These are phyloP conservation scores for Hemaris fuciformis DNA, from an alignment of 2,888 invertebrate species.

Conservation along the genomic window DNA sequence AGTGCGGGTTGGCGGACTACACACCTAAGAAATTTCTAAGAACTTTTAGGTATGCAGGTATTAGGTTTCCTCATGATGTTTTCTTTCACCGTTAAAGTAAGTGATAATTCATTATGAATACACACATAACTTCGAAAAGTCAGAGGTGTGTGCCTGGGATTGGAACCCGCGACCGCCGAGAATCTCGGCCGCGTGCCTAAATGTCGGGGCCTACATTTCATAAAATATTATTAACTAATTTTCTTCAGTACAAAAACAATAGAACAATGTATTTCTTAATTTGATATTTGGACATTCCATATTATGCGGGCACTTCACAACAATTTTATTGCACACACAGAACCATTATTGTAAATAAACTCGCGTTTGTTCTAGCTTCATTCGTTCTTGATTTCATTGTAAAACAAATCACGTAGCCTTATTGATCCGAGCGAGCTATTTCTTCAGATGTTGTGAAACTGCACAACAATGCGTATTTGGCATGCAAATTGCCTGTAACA, in stretches of 20 bases:
- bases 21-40: no score
- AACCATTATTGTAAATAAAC: conserved; percentile 12
- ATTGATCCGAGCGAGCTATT: conserved; percentile 36
- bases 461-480: conserved; percentile 52
- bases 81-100: no score
- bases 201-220: no score
- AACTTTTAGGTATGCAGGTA: no score
- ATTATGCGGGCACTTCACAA: not conserved
- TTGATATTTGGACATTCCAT: not conserved
- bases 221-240: no score
- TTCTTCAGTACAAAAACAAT: not conserved
- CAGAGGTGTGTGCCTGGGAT: no score
- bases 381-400: conserved; percentile 18
- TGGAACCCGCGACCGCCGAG: no score
- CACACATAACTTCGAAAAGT: no score
- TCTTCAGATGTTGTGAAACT: conserved; percentile 47
- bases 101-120: no score
- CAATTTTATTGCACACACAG: not conserved
- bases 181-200: no score
- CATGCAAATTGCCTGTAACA: conserved; percentile 51
- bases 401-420: conserved; percentile 36
- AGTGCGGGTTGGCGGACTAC: no score
- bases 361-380: conserved; percentile 7
- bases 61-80: no score
- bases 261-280: not conserved